phyloP scores from a whole-genome alignment of 2,888 invertebrate genomes.

The Bursaphelenchus okinawaensis region DNA sequence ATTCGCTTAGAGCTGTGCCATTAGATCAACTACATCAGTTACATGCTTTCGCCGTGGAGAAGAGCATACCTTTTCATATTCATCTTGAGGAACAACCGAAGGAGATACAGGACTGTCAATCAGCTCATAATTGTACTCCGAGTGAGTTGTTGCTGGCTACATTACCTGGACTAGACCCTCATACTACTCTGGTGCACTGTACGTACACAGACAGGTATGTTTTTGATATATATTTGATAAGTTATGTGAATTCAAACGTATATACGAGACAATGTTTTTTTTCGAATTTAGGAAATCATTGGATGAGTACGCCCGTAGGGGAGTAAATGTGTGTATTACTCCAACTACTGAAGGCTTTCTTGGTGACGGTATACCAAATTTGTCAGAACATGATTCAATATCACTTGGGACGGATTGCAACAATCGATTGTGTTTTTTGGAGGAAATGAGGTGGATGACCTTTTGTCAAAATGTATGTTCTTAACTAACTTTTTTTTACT shows the following conservation, averaged over 20 bases:
- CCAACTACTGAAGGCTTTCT: constrained; percentile 54
- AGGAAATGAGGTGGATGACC: constrained; percentile 55
- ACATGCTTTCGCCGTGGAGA: constrained; percentile 29
- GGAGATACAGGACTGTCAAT: constrained; percentile 44
- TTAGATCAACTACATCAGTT: constrained; percentile 33
- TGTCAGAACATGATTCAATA: constrained; percentile 33
- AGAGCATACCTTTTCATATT: constrained; percentile 49
- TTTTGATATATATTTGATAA: too few species aligned
- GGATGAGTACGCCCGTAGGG: constrained; percentile 28
- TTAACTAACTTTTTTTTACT: neutral
- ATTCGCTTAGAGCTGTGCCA: constrained; percentile 52
- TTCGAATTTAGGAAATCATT: constrained; percentile 23
- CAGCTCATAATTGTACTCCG: constrained; percentile 3
- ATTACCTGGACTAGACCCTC: neutral
- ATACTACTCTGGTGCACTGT: constrained; percentile 49
- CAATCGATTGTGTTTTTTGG: constrained; percentile 49
- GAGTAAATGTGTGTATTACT: constrained; percentile 47
- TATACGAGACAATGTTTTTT: neutral
- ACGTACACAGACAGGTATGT: constrained; percentile 39
- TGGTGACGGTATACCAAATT: constrained; percentile 49
- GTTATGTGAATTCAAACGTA: too few species aligned
- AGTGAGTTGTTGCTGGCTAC: constrained; percentile 23
- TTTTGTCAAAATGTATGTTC: constrained; percentile 49
- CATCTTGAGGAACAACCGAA: constrained; percentile 56
- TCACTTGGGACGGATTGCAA: constrained; percentile 57